Conservation (phyloP, 64 coral and sea anemone genomes). For the Platygyra sinensis region DNA sequence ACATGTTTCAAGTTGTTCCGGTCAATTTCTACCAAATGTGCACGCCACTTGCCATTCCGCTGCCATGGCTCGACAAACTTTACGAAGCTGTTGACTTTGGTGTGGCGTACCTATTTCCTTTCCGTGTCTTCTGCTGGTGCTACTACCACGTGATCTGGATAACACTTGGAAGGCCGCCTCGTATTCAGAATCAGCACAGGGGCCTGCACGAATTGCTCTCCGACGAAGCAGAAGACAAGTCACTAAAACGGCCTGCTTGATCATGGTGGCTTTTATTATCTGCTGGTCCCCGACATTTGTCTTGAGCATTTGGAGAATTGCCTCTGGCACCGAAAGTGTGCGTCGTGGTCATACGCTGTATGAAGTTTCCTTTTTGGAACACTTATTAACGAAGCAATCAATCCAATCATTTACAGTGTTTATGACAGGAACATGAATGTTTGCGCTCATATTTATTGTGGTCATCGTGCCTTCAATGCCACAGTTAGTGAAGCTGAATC, state of each 20-base stretch:
- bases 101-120: constrained; percentile 31
- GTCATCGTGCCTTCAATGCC: not conserved
- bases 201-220: not conserved
- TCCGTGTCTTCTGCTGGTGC: constrained; percentile 53
- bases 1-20: no score
- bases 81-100: constrained; percentile 51
- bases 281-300: constrained; percentile 67
- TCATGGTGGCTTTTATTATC: constrained; percentile 37
- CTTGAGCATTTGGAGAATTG: constrained; percentile 44
- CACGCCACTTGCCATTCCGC: constrained; percentile 40
- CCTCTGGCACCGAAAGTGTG: constrained; percentile 34
- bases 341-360: not conserved
- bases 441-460: not conserved
- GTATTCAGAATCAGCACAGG: not conserved
- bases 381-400: constrained; percentile 50
- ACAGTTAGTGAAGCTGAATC: not conserved
- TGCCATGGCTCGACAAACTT: constrained; percentile 61
- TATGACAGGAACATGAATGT: constrained; percentile 26
- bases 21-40: not conserved
- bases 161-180: constrained; percentile 15
- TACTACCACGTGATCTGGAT: constrained; percentile 44
- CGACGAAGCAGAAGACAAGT: constrained; percentile 34
- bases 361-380: constrained; percentile 66
- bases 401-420: constrained; percentile 50
- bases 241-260: constrained; percentile 36